Percentiles rank a stretch among this genome's conserved stretches.
Evolutionary conservation across 2,888 invertebrate genomes (phyloP).

Genomic region (Tipula helvola): DNA sequence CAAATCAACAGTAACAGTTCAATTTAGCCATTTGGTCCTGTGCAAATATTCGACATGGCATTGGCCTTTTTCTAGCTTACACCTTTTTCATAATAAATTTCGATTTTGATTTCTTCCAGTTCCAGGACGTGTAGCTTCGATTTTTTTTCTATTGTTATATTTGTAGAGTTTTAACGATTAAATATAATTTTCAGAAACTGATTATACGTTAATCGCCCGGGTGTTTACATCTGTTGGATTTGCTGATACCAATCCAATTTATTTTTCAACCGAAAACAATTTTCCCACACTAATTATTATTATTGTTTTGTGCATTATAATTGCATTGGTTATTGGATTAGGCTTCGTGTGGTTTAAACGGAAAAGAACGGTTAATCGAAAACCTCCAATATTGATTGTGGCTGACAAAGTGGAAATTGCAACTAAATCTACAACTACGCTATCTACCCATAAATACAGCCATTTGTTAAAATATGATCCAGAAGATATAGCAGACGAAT

Average conservation of each 20-base stretch:
- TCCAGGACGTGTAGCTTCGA: too few relatives aligned
- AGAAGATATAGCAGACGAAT: neutral
- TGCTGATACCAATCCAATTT: constrained; percentile 37
- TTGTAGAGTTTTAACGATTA: too few relatives aligned
- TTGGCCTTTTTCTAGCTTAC: too few relatives aligned
- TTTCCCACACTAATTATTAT: neutral
- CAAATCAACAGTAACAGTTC: too few relatives aligned
- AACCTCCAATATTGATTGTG: constrained; percentile 18
- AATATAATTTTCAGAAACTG: constrained; percentile 35
- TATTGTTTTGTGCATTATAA: neutral
- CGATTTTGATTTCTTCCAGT: too few relatives aligned
- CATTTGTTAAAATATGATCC: constrained; percentile 41
- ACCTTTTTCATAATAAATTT: too few relatives aligned
- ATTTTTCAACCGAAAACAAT: constrained; percentile 33
- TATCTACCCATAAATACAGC: constrained; percentile 25
- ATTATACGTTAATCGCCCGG: constrained; percentile 52
- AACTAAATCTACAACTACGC: constrained; percentile 17
- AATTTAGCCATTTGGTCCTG: too few relatives aligned
- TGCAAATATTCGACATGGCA: too few relatives aligned
- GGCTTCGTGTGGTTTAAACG: constrained; percentile 17
- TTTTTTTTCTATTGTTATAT: too few relatives aligned
- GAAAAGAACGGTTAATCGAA: neutral
- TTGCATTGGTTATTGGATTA: constrained; percentile 26
- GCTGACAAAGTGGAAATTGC: constrained; percentile 32
- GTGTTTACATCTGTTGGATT: constrained; percentile 49